These are phyloP conservation scores for Puntigrus tetrazona DNA, from an alignment of 2,113 vertebrate species.

Conservation along the genomic window DNA sequence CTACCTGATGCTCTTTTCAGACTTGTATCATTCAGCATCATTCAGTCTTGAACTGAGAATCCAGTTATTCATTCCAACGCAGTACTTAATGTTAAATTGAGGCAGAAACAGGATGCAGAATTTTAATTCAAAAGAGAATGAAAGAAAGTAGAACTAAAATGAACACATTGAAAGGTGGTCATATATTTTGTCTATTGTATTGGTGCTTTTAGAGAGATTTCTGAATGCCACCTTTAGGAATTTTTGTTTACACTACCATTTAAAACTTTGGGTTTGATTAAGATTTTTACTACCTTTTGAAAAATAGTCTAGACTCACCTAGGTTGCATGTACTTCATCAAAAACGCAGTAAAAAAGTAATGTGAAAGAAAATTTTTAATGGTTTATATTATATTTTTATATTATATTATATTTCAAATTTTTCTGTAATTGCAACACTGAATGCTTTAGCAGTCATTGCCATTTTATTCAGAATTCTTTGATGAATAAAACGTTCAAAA, in stretches of 20 bases:
- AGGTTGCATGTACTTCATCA: background rate
- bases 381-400: too few species aligned
- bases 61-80: background rate
- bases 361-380: too few species aligned
- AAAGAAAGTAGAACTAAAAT: background rate
- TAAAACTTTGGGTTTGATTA: background rate
- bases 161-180: background rate
- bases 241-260: background rate
- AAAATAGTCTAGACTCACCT: background rate
- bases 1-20: constrained; percentile 19
- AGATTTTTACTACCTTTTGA: background rate
- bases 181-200: background rate
- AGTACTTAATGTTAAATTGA: background rate
- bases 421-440: background rate
- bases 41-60: background rate
- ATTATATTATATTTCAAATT: too few species aligned
- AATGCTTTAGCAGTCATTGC: background rate
- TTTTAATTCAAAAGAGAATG: background rate
- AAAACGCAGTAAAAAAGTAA: background rate
- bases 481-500: background rate
- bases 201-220: too few species aligned
- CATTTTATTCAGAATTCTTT: background rate
- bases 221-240: background rate
- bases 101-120: background rate
- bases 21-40: too few species aligned